phyloP scores from a whole-genome alignment of 2,113 vertebrate genomes.

The Bambusicola thoracicus region DNA sequence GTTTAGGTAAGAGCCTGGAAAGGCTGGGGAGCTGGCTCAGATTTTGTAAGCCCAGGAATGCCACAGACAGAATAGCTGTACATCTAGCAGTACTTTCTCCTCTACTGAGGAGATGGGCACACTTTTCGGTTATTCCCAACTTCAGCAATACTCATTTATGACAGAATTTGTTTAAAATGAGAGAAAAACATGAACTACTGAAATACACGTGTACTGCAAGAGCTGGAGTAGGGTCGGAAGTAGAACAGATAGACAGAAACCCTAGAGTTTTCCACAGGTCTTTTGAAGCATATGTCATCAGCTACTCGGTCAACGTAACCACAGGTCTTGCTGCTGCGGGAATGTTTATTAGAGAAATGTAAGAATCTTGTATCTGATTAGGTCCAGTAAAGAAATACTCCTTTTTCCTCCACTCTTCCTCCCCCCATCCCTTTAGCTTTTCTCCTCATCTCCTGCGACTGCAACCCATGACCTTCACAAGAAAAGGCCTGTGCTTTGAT shows the following conservation, averaged over 20 bases:
- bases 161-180: background rate
- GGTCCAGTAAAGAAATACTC: slow-evolving; percentile 36
- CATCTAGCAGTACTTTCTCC: background rate
- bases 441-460: background rate
- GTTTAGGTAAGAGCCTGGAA: background rate
- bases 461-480: slow-evolving; percentile 70
- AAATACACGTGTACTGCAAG: background rate
- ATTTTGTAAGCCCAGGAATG: background rate
- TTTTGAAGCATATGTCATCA: background rate
- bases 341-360: slow-evolving; percentile 27
- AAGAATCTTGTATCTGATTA: slow-evolving; percentile 17
- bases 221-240: background rate
- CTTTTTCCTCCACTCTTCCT: background rate
- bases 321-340: slow-evolving; percentile 8
- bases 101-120: rapidly evolving
- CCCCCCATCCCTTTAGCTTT: background rate
- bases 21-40: background rate
- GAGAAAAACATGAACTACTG: background rate
- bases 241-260: background rate
- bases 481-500: slow-evolving; percentile 66
- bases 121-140: background rate
- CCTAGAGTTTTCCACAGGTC: background rate
- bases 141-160: background rate
- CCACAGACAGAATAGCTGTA: background rate
- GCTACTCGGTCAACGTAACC: slow-evolving; percentile 17